Conservation (phyloP, 2,113 vertebrate species). For the Thinocorus orbignyianus region DNA sequence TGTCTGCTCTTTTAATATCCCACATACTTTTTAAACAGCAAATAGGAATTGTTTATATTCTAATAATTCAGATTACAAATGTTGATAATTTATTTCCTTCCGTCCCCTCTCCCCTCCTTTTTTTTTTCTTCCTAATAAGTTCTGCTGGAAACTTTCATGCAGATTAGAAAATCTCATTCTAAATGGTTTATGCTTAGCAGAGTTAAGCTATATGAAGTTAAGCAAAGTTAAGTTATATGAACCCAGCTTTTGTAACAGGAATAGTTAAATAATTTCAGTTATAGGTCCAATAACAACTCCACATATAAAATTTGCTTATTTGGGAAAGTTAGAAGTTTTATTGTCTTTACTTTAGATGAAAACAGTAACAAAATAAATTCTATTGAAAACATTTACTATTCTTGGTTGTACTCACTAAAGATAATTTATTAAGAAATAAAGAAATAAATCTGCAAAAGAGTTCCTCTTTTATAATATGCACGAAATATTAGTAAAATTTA, state of each 20-base stretch:
- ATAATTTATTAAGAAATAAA: not conserved
- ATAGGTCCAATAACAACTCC: not conserved
- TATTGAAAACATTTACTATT: not conserved
- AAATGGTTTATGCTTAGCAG: not conserved
- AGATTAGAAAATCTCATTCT: not conserved
- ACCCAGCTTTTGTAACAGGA: not conserved
- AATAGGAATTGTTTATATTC: not conserved
- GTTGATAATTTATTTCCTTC: not conserved
- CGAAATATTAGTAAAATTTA: not conserved
- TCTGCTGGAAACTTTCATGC: not conserved
- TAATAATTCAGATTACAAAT: not conserved
- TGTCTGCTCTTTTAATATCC: not conserved
- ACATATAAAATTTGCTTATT: not conserved
- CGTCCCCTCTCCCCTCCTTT: fast-evolving
- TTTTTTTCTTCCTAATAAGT: not conserved
- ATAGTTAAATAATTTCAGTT: not conserved
- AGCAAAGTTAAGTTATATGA: no score
- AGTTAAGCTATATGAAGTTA: no score
- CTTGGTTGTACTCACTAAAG: not conserved
- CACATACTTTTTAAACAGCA: not conserved
- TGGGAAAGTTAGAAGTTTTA: not conserved
- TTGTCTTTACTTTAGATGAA: not conserved
- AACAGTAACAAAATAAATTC: not conserved
- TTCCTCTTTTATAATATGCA: not conserved
- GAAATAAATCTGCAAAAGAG: not conserved